Conservation (phyloP, 1,140 invertebrate species). For the Steinernema khuongi region DNA sequence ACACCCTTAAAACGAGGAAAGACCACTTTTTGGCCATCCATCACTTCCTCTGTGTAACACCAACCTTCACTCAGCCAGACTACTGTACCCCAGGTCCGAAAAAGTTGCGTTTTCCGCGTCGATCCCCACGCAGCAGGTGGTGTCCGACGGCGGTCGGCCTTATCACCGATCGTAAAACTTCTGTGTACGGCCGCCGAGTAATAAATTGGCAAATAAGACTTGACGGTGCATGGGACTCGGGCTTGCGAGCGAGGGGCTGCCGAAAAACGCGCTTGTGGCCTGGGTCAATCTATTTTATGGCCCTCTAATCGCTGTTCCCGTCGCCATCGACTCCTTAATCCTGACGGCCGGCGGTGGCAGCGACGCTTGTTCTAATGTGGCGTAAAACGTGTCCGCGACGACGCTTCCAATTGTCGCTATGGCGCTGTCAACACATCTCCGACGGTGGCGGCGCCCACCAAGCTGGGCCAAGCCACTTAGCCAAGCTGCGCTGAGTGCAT, state of each 20-base stretch:
- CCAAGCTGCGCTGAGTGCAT: background rate
- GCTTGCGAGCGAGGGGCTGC: background rate
- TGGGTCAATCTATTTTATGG: conserved; percentile 14
- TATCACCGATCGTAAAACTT: background rate
- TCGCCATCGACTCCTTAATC: background rate
- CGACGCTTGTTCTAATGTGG: background rate
- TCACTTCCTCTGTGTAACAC: background rate
- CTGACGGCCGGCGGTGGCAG: background rate
- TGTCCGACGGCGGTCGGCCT: background rate
- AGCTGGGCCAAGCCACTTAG: background rate
- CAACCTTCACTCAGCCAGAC: background rate
- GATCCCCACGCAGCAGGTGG: background rate
- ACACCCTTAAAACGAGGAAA: no score
- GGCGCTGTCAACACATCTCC: background rate
- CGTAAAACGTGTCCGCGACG: conserved; percentile 11
- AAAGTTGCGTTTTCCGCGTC: conserved; percentile 5
- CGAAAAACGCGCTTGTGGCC: background rate
- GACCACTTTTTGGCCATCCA: no score
- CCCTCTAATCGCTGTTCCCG: conserved; percentile 6
- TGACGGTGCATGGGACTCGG: background rate
- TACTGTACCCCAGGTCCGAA: no score
- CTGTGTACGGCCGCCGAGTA: conserved; percentile 7
- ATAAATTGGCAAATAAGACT: conserved; percentile 13
- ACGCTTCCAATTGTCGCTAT: conserved; percentile 12
- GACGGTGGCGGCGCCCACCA: background rate